Evolutionary conservation across 2,113 vertebrate genomes (phyloP).

Genomic region (Naja naja): DNA sequence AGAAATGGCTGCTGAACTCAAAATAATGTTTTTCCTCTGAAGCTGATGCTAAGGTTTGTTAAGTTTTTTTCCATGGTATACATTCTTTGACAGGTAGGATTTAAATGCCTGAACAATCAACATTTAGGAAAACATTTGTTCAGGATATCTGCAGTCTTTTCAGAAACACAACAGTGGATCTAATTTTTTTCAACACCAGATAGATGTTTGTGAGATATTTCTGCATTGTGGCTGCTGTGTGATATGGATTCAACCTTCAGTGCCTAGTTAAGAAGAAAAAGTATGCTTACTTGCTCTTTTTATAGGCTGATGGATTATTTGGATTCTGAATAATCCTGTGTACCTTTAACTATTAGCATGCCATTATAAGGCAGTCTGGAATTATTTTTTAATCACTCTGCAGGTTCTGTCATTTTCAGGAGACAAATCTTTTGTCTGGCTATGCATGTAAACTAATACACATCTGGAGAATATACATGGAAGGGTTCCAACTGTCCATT

Average conservation of each 20-base stretch:
- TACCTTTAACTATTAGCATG: slow-evolving; percentile 20
- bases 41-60: neutral
- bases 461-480: slow-evolving; percentile 40
- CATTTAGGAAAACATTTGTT: neutral
- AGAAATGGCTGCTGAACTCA: neutral
- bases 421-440: slow-evolving; percentile 37
- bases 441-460: slow-evolving; percentile 25
- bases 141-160: neutral
- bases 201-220: accelerated
- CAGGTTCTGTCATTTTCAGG: slow-evolving; percentile 6
- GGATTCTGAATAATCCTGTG: neutral
- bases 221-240: neutral
- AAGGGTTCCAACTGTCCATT: slow-evolving; percentile 46
- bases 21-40: neutral
- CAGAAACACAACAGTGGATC: slow-evolving; percentile 4
- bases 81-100: neutral
- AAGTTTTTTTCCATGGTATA: neutral
- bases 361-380: neutral
- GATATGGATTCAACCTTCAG: slow-evolving; percentile 14
- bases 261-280: slow-evolving; percentile 25
- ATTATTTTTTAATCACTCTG: slow-evolving; percentile 33
- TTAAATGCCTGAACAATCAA: neutral
- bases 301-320: slow-evolving; percentile 6
- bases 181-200: neutral
- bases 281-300: slow-evolving; percentile 26